A percentile compares a stretch with the other conserved stretches of the same genome.
Conservation (phyloP, 2,888 invertebrate genomes). For the Gnatocerus cornutus region DNA sequence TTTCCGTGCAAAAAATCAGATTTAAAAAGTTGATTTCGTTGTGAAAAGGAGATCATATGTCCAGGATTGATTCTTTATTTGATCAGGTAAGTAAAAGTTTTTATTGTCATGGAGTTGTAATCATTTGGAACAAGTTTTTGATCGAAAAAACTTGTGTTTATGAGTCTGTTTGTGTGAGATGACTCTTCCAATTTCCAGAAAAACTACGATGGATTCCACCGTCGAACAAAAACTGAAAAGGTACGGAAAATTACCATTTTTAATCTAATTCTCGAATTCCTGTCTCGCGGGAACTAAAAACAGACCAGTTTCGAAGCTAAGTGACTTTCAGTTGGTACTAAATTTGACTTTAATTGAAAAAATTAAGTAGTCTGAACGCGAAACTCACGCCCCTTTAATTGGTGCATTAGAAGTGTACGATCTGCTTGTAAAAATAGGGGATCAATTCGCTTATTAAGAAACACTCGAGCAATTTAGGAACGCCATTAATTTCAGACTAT, state of each 20-base stretch:
- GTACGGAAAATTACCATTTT: slow-evolving; percentile 24
- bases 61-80: slow-evolving; percentile 10
- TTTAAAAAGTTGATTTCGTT: slow-evolving; percentile 1
- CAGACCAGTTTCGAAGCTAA: slow-evolving; percentile 16
- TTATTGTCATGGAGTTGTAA: slow-evolving; percentile 10
- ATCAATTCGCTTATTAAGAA: slow-evolving; percentile 28
- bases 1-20: slow-evolving; percentile 2
- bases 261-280: slow-evolving; percentile 29
- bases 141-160: slow-evolving; percentile 19
- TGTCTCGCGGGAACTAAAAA: slow-evolving; percentile 19
- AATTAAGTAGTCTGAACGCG: slow-evolving; percentile 35
- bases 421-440: slow-evolving; percentile 22
- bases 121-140: slow-evolving; percentile 10
- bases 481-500: slow-evolving; percentile 13
- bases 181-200: neutral
- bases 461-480: slow-evolving; percentile 18
- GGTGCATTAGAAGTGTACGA: slow-evolving; percentile 23
- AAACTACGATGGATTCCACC: slow-evolving; percentile 10
- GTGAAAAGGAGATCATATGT: slow-evolving; percentile 9
- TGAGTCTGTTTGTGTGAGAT: slow-evolving; percentile 14
- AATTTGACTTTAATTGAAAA: slow-evolving; percentile 37
- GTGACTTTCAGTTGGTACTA: slow-evolving; percentile 15
- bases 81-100: slow-evolving; percentile 16
- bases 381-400: slow-evolving; percentile 29
- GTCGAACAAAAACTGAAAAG: slow-evolving; percentile 12